Evolutionary conservation across 2,888 invertebrate species (phyloP), one percentile per base, ranked within the genome.

Genomic region (Marronus borbonicus): DNA sequence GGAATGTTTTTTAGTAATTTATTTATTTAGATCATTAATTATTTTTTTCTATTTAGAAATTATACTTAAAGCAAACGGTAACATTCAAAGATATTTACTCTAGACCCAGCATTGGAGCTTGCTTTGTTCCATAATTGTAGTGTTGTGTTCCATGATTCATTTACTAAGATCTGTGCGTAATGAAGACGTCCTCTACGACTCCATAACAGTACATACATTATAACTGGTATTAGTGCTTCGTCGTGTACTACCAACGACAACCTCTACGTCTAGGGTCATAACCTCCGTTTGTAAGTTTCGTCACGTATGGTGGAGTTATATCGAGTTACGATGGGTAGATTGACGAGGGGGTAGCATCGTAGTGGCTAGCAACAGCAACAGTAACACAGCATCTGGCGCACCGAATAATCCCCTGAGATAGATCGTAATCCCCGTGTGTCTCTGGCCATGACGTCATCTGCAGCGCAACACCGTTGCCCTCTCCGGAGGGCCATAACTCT

Each of bases 401-500:
- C 82, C 81, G 70, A 80, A 84, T 86, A 85, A 86, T 87, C 87
- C 86, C 86, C 86, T 77, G 85, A 85, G 87, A 86, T 85, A 85
- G 84, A 85, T 85, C 84, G 84, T 85, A 85, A 86, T 87, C 87
- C 85, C 84, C 76, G 82, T 81, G 82, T 80, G 78, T 80, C 84
- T 83, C 85, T 83, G 83, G 83, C 84, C 84, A 82, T 87, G 87
- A 87, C 87, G 86, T 87, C 86, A 86, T 82, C 83, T 80, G 81
- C 79, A 79, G 80, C 80, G 55, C 81, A 77, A 60, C 68, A 68
- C 69, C 76, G 76, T 49, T 66, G 76, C 72, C 76, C 76, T 72
- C 80, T 78, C 83, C 78, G 66, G 82, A 80, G 82, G 58, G 80
- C 81, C 80, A 83, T 86, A 85, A 86, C 84, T 86, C 83, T 82